Conservation (phyloP, 2,113 vertebrate species). For the Vombatus ursinus region DNA sequence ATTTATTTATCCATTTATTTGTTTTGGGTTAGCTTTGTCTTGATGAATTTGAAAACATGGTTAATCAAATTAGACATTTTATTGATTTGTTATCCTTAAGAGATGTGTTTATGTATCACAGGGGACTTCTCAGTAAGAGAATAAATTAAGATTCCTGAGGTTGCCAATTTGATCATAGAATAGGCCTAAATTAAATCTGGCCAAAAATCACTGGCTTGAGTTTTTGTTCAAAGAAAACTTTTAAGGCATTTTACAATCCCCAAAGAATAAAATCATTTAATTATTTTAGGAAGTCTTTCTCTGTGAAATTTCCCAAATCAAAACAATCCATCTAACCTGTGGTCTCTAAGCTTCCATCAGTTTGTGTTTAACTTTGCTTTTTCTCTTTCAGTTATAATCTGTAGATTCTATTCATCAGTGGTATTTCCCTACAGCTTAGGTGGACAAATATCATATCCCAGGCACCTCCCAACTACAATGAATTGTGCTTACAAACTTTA, state of each 20-base stretch:
- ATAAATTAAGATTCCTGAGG: conserved; percentile 83
- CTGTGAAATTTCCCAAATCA: conserved; percentile 39
- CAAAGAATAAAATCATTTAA: conserved; percentile 59
- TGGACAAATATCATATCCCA: conserved; percentile 61
- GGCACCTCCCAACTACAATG: conserved; percentile 63
- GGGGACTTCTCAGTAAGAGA: conserved; percentile 81
- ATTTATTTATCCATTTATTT: conserved; percentile 71
- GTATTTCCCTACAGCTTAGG: conserved; percentile 42
- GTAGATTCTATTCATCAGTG: conserved; percentile 66
- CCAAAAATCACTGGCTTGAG: conserved; percentile 80
- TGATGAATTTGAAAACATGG: conserved; percentile 82
- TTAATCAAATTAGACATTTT: conserved; percentile 87
- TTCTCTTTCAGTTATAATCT: conserved; percentile 71
- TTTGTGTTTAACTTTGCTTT: conserved; percentile 64
- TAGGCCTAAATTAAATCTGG: conserved; percentile 81
- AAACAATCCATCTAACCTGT: conserved; percentile 19
- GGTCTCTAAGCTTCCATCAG: conserved; percentile 49
- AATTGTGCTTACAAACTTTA: conserved; percentile 74
- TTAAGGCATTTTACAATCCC: conserved; percentile 55
- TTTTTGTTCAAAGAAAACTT: conserved; percentile 74
- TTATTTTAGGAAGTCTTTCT: neutral
- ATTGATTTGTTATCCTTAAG: conserved; percentile 85
- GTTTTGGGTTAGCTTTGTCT: conserved; percentile 75
- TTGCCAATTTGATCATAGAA: conserved; percentile 77
- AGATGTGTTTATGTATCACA: conserved; percentile 82